These are phyloP conservation scores for Cliona cf. orientalis DNA, from an alignment of 37 sponge, comb jelly and placozoan species.

Conservation along the genomic window DNA sequence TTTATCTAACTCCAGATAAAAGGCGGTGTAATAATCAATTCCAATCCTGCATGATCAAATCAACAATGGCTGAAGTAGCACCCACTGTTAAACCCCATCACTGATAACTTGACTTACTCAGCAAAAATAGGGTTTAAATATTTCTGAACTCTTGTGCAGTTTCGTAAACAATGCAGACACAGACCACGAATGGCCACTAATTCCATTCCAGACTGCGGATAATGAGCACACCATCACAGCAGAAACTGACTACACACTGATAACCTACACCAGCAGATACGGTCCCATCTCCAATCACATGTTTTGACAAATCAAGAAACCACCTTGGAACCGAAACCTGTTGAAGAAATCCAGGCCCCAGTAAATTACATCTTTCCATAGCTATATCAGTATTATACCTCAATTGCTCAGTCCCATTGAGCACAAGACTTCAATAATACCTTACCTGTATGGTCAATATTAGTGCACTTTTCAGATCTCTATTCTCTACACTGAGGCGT, in stretches of 20 bases:
- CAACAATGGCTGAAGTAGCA: not conserved
- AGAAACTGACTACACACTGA: not conserved
- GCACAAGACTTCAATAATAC: too few relatives aligned
- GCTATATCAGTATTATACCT: not conserved
- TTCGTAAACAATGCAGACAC: not conserved
- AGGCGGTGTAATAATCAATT: conserved; percentile 40
- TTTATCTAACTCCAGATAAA: conserved; percentile 37
- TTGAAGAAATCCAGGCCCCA: not conserved
- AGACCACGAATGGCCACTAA: not conserved
- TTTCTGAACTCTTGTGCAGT: conserved; percentile 11
- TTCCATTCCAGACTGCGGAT: not conserved
- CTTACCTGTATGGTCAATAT: conserved; percentile 18
- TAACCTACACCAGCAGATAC: not conserved
- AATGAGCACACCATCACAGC: not conserved
- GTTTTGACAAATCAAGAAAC: conserved; percentile 10
- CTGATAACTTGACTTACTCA: not conserved
- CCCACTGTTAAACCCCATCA: not conserved
- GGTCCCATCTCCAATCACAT: not conserved
- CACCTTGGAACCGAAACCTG: conserved; percentile 20
- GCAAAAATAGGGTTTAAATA: conserved; percentile 12
- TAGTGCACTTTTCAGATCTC: conserved; percentile 8
- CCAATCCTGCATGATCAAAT: conserved; percentile 20
- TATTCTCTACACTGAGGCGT: not conserved
- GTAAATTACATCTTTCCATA: not conserved
- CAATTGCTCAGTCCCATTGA: not conserved